Evolutionary conservation across 2,888 invertebrate genomes (phyloP), one percentile per base, ranked within the genome.

Genomic region (Dryocosmus kuriphilus): DNA sequence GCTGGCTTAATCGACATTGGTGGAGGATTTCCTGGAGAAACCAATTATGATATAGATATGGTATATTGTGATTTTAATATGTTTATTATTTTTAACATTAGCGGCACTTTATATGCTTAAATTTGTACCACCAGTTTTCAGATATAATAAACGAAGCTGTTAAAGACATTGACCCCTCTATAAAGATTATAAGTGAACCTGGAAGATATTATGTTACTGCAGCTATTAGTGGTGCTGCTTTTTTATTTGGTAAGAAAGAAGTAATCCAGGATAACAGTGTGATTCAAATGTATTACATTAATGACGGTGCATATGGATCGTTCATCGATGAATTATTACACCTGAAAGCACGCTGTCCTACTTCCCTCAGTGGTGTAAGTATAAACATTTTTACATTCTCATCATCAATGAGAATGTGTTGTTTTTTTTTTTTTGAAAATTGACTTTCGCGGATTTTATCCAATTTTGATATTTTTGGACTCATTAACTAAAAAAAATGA

Each of bases 281-380:
- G 14, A 84, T 81, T 55, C 84, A 85, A 78, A 93, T 94, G 93
- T 94, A 94, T 89, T 94, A 94, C 84, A 89, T 94, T 32, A 94
- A 94, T 85, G 94, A 95, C 84, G 94, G 94, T 4, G 93, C 94
- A 46, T 95, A 94, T 85, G 94, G 94, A 41, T 93, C 94, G 1
- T 95, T 95, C 89, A 93, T 94, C 86, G 93, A 93, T 83, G 92
- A 94, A 74, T 88, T 89, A 19, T 74, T 90, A 55, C 75, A 85
- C 0, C 51, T 87, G 1, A 85, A 82, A 75, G 51, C 82, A 11
- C 83, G 87, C 32, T 8, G 80, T 11, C 91, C 90, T 0, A 74
- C 82, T 8, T 35, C 85, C 11, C 74, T 90, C 24, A 76, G 74
- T 62, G 76, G 78, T 11, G 84, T 84, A 78, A 80, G 73, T 81